Conservation (phyloP, 2,113 vertebrate species). For the Periophthalmus modestus region DNA sequence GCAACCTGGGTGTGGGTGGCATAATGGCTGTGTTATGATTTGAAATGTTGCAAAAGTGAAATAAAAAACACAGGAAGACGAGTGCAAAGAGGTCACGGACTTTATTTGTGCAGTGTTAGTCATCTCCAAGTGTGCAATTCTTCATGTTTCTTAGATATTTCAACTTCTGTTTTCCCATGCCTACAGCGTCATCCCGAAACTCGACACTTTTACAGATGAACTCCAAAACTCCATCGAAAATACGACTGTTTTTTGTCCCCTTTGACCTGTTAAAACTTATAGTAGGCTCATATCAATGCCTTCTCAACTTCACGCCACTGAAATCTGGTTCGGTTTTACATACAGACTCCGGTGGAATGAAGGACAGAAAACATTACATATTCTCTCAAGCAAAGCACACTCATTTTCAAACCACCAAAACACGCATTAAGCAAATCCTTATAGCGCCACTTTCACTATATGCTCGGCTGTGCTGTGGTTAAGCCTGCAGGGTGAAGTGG, state of each 20-base stretch:
- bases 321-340: constrained; percentile 92
- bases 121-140: constrained; percentile 14
- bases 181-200: not conserved
- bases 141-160: constrained; percentile 18
- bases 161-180: not conserved
- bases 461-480: constrained; percentile 17
- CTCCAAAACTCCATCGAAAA: not conserved
- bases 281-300: constrained; percentile 81
- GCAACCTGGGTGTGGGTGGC: constrained; percentile 58
- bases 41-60: constrained; percentile 48
- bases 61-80: constrained; percentile 33
- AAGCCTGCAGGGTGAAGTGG: constrained; percentile 43
- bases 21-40: constrained; percentile 53
- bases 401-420: constrained; percentile 12
- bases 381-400: constrained; percentile 31
- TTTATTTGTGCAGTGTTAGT: constrained; percentile 49
- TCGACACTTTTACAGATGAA: not conserved
- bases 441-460: constrained; percentile 24
- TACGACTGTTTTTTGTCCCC: too few relatives aligned
- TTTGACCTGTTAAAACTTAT: not conserved
- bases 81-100: constrained; percentile 28
- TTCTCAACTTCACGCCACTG: constrained; percentile 99
- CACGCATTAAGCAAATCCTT: constrained; percentile 24
- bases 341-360: constrained; percentile 99
- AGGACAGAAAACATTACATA: constrained; percentile 92